Percentiles rank a stretch among this genome's conserved stretches.
phyloP scores from a whole-genome alignment of 1,140 invertebrate genomes.

The Plutomurus gul region DNA sequence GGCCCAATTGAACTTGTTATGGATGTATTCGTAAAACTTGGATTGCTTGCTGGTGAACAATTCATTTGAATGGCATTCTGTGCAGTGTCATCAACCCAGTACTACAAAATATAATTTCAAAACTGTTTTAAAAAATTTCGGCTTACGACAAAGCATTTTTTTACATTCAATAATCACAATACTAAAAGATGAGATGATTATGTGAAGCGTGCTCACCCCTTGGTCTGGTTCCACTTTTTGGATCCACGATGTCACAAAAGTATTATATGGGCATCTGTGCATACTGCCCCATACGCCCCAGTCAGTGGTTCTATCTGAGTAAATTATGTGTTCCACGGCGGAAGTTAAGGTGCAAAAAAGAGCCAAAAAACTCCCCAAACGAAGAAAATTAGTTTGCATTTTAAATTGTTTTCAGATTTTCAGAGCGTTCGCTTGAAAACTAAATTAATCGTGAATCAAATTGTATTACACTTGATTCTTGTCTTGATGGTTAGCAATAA shows the following conservation, averaged over 20 bases:
- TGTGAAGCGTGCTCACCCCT: neutral
- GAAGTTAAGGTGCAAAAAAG: too few species aligned
- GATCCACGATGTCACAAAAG: neutral
- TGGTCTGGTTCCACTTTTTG: neutral
- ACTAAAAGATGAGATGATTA: neutral
- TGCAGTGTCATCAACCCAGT: neutral
- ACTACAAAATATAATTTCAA: too few species aligned
- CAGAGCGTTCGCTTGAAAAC: too few species aligned
- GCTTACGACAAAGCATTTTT: too few species aligned
- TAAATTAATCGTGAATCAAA: too few species aligned
- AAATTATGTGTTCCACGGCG: neutral
- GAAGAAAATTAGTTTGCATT: too few species aligned
- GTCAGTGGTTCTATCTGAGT: neutral
- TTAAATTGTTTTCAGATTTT: too few species aligned
- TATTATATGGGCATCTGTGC: neutral
- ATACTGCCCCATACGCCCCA: conserved; percentile 5
- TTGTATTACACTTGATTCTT: too few species aligned
- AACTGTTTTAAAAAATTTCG: too few species aligned
- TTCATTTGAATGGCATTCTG: neutral
- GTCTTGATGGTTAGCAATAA: too few species aligned
- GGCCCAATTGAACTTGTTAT: neutral
- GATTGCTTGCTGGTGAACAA: neutral
- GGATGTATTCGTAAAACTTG: too few species aligned
- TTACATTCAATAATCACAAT: too few species aligned
- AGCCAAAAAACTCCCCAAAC: neutral